Base-by-base conservation (phyloP, 2,113 vertebrate genomes). In the Myiopsitta monachus region DNA sequence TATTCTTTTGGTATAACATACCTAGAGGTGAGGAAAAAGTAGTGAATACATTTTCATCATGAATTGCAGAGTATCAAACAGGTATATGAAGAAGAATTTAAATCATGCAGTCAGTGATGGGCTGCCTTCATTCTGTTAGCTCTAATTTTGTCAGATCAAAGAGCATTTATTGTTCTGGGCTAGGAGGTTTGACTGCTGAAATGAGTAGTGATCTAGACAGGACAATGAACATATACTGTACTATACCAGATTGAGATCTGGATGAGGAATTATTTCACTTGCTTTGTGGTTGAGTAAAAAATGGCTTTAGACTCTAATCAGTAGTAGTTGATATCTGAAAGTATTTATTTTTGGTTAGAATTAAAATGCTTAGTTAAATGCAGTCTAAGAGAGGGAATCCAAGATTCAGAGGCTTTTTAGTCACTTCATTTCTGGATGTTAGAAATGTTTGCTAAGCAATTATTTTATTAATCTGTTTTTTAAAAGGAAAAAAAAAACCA, bases 401-500 rank as follows among this genome's bases (percentile, higher is more conserved):
- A 68, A 66, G 18, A 28, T 80, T 8, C 36, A 81, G 36, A 77
- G 28, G 11, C 6, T n/a, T 90, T 87, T 55, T 67, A 77, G 28
- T 79, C 36, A n/a, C 23, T 79, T 70, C 3, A 6, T 74, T 94
- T 94, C 39, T 91, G 86, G 79, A 70, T 84, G 7, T 18, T 55
- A 43, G 43, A 89, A 84, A 73, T 61, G 19, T 76, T 92, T 87
- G 18, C 7, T 78, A 80, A 89, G 84, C 43, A 75, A 76, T 93
- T 79, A 83, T 95, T 96, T 95, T 94, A 89, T 80, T 91, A 93
- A 87, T 81, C 21, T 80, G 5, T 2, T 91, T 87, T 77, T 87
- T 88, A 62, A 92, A 91, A 85, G 83, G 55, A 36, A 66, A 66
- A 86, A 79, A 55, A 10, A 7, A 0, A 3, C 9, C 31, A 52